These are phyloP conservation scores for Agriopis aurantiaria DNA, from an alignment of 2,888 invertebrate species.

Conservation along the genomic window DNA sequence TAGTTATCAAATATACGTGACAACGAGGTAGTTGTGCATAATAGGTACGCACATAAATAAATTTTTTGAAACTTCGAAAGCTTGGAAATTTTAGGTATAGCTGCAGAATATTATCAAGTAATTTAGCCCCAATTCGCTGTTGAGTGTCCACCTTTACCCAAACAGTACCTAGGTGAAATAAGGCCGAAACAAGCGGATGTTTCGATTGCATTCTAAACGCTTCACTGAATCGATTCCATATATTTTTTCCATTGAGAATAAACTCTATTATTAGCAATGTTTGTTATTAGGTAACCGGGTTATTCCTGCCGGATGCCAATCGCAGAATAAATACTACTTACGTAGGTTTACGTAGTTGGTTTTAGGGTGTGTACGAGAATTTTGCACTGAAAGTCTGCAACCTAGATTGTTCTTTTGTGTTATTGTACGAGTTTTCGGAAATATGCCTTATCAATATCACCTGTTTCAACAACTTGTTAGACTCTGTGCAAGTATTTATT, in stretches of 20 bases:
- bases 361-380: slow-evolving; percentile 20
- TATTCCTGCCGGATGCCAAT: slow-evolving; percentile 38
- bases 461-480: slow-evolving; percentile 32
- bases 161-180: slow-evolving; percentile 39
- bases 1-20: too few relatives aligned
- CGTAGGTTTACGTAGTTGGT: slow-evolving; percentile 10
- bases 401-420: slow-evolving; percentile 19
- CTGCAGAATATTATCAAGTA: neutral
- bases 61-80: too few relatives aligned
- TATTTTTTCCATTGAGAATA: slow-evolving; percentile 44
- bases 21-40: too few relatives aligned
- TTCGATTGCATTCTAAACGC: slow-evolving; percentile 40
- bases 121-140: neutral
- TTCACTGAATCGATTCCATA: slow-evolving; percentile 41
- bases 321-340: slow-evolving; percentile 19
- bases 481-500: neutral
- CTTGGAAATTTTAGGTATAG: neutral
- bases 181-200: slow-evolving; percentile 46
- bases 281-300: slow-evolving; percentile 46
- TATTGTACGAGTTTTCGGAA: slow-evolving; percentile 20
- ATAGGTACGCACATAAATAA: too few relatives aligned
- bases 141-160: slow-evolving; percentile 35
- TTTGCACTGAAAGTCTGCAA: slow-evolving; percentile 24
- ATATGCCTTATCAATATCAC: slow-evolving; percentile 25
- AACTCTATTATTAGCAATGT: slow-evolving; percentile 42